Percentiles rank a stretch among this genome's conserved stretches.
Conservation (phyloP, 1,140 invertebrate species). For the Lithobius niger region DNA sequence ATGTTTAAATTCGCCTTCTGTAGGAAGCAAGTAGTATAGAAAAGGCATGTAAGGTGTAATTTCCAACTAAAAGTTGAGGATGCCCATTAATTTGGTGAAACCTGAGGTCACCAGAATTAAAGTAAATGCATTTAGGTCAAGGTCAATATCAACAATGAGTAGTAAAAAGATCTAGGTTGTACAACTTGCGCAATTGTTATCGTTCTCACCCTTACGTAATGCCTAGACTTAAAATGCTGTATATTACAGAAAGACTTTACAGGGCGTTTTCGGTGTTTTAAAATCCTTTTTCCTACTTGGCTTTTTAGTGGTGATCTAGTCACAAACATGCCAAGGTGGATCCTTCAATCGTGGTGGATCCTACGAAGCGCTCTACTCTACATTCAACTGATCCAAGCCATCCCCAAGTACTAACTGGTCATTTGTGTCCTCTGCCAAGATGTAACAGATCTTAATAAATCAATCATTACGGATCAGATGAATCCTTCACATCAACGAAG, state of each 20-base stretch:
- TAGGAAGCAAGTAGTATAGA: background rate
- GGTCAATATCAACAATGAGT: background rate
- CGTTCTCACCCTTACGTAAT: too few relatives aligned
- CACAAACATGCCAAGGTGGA: background rate
- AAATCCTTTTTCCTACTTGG: background rate
- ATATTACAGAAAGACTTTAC: too few relatives aligned
- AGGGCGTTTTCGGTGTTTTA: background rate
- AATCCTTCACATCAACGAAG: too few relatives aligned
- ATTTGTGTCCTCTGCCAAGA: background rate
- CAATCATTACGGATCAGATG: background rate
- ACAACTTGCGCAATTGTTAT: too few relatives aligned
- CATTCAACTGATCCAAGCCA: background rate
- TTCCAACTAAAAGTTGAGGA: background rate
- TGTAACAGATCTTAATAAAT: background rate
- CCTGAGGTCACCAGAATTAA: background rate
- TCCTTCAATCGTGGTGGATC: background rate
- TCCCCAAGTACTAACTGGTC: background rate
- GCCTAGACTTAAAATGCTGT: too few relatives aligned
- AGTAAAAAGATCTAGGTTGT: too few relatives aligned
- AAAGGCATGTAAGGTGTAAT: background rate
- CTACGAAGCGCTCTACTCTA: too few relatives aligned
- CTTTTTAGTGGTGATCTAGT: background rate
- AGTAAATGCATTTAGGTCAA: background rate
- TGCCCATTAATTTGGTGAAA: background rate
- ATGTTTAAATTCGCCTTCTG: too few relatives aligned